phyloP scores from a whole-genome alignment of 2,113 vertebrate genomes.

The Mixornis gularis region DNA sequence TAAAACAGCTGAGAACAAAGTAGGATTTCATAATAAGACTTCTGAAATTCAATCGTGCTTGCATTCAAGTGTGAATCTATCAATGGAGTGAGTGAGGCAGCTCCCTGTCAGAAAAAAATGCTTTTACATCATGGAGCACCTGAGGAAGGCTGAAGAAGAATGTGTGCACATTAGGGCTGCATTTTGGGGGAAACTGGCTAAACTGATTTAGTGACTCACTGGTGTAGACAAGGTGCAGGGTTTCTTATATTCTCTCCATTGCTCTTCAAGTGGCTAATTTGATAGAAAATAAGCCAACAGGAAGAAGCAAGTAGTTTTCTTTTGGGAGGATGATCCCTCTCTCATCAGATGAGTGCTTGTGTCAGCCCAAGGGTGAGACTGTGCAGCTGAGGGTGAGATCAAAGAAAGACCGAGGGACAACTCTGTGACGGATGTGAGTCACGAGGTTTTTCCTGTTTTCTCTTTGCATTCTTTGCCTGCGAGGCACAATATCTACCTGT shows the following conservation, averaged over 20 bases:
- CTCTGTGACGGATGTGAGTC: fast-evolving
- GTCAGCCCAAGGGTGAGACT: neutral
- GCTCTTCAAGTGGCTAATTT: neutral
- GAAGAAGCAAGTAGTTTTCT: neutral
- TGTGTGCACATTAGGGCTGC: neutral
- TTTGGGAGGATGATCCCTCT: neutral
- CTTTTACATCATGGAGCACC: neutral
- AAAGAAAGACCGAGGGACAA: neutral
- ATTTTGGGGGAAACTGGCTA: neutral
- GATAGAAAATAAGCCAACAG: neutral
- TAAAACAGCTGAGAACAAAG: neutral
- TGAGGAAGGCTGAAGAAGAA: neutral
- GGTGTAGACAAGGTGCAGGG: neutral
- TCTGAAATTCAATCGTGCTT: neutral
- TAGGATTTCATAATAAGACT: neutral
- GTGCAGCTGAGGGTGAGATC: neutral
- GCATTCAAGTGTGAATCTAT: neutral
- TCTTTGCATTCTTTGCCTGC: neutral
- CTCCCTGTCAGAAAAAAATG: neutral
- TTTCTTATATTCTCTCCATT: neutral
- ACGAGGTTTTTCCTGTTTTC: neutral
- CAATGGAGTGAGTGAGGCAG: neutral
- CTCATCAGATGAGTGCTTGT: neutral
- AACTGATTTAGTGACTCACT: neutral
- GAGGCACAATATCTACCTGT: neutral